phyloP scores from a whole-genome alignment of 2,888 invertebrate genomes.

The Agrilus mali region DNA sequence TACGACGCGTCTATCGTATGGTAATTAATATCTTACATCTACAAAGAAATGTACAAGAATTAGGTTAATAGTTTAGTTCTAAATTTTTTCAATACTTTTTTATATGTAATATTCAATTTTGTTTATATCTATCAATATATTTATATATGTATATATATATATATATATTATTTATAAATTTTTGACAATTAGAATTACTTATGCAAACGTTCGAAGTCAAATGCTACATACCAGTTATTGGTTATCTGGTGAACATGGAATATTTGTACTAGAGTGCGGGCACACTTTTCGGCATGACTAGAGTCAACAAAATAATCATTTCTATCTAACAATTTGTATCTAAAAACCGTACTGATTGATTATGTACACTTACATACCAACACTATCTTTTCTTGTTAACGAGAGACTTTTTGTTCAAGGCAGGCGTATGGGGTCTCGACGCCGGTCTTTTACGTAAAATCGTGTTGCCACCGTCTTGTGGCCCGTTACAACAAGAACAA shows the following conservation, averaged over 20 bases:
- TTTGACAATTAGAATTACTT: neutral
- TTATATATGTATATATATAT: too few species aligned
- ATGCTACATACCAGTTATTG: slow-evolving; percentile 5
- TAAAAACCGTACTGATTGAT: slow-evolving; percentile 4
- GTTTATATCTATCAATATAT: too few species aligned
- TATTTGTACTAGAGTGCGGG: slow-evolving; percentile 34
- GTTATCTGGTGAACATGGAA: slow-evolving; percentile 13
- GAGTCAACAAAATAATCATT: slow-evolving; percentile 18
- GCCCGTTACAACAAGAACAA: slow-evolving; percentile 32
- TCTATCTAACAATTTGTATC: slow-evolving; percentile 18
- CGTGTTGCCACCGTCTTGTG: slow-evolving; percentile 14
- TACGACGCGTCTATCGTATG: too few species aligned
- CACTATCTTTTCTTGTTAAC: slow-evolving; percentile 34
- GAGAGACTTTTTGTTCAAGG: slow-evolving; percentile 31
- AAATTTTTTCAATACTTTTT: too few species aligned
- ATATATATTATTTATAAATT: too few species aligned
- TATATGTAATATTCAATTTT: too few species aligned
- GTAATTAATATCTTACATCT: too few species aligned
- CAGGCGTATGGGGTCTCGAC: slow-evolving; percentile 25
- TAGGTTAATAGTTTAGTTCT: too few species aligned
- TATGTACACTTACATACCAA: slow-evolving; percentile 18
- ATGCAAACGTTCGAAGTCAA: slow-evolving; percentile 1
- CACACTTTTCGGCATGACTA: slow-evolving; percentile 25
- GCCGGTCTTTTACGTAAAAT: slow-evolving; percentile 24
- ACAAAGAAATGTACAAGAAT: too few species aligned